Base-by-base conservation (phyloP, 2,888 invertebrate genomes). In the Polymixis lichenea region DNA sequence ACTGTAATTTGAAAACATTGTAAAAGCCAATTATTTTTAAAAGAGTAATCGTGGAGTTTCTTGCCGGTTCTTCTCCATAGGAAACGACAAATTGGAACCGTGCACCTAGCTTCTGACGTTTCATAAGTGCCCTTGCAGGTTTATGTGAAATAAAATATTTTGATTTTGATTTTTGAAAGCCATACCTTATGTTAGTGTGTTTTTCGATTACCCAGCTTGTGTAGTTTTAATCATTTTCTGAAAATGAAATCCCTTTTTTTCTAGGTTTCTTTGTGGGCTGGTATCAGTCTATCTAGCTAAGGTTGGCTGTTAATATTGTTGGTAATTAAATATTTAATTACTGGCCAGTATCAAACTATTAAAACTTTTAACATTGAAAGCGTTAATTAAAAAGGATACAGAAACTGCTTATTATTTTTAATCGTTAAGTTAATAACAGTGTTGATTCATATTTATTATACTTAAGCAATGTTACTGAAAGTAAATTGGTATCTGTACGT, bases 381-480 rank as follows among this genome's bases (percentile, higher is more conserved):
- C n/a, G 25, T 51, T 66, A 55, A 66, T 66, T 66, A 55, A 66
- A 72, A 62, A 75, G 11, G 3, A 25, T 38, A 38, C 13, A 22
- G 28, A 22, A 61, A 56, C 55, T 43, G 32, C 28, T 66, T 55
- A 56, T 75, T 58, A 62, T 64, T 72, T 71, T 55, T 46, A 51
- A 80, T 43, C 38, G 49, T 61, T 38, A 6, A 15, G 53, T 49
- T 79, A 62, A 62, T 65, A 62, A n/a, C n/a, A 56, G 72, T 38
- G 43, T 68, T 55, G 6, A 32, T 51, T 56, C 1, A 43, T 60
- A 38, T 78, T 55, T 28, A 22, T 56, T 43, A n/a, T 67, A 25
- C 25, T 78, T 49, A 17, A 64, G 28, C 25, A 17, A 58, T 6
- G 25, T 65, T 25, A 46, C 8, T 25, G 25, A 64, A 46, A 25